Evolutionary conservation across 2,113 vertebrate species (phyloP).

Genomic region (Amphiprion ocellaris): DNA sequence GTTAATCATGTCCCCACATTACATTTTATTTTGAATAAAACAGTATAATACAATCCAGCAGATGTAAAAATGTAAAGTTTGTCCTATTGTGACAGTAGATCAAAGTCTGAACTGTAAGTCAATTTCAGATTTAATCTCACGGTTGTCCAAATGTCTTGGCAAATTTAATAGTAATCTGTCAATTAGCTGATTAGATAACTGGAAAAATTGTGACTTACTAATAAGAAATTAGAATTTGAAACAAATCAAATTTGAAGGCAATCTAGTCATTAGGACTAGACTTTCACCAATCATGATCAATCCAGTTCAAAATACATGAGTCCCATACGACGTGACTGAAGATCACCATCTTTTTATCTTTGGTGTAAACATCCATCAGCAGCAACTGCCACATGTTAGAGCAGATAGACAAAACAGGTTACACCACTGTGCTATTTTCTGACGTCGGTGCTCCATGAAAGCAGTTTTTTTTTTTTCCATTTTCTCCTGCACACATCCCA

Average conservation of each 20-base stretch:
- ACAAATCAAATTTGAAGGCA: background rate
- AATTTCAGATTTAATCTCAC: too few species aligned
- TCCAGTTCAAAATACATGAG: background rate
- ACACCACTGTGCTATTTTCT: background rate
- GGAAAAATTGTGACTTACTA: too few species aligned
- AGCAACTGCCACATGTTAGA: constrained; percentile 12
- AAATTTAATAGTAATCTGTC: background rate
- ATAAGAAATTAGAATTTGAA: background rate
- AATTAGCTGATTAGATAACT: background rate
- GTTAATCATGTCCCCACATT: too few species aligned
- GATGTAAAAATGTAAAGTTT: too few species aligned
- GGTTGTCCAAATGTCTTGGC: background rate
- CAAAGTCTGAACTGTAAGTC: too few species aligned
- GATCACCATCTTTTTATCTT: background rate
- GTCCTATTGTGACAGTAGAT: too few species aligned
- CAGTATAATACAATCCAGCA: too few species aligned
- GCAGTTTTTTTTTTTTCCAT: background rate
- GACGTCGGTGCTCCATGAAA: background rate
- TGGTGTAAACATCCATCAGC: constrained; percentile 12
- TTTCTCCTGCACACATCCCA: background rate
- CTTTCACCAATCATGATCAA: background rate
- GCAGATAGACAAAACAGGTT: constrained; percentile 25
- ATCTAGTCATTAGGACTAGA: background rate
- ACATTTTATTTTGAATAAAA: too few species aligned
- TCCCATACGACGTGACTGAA: background rate